phyloP scores from a whole-genome alignment of 2,797 vertebrate genomes.

The Pangasius mekongensis region DNA sequence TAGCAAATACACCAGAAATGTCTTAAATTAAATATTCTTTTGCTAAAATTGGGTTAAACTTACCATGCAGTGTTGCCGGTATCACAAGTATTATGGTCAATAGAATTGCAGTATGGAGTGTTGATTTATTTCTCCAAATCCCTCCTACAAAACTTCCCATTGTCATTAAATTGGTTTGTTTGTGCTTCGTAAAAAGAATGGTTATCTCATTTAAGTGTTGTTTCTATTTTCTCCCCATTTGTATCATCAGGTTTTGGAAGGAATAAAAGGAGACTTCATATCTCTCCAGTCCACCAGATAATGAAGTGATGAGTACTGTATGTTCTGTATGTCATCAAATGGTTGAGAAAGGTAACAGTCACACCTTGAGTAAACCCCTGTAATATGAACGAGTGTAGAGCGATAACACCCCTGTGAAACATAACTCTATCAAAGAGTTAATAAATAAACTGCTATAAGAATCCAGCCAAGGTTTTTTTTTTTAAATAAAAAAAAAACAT shows the following conservation, averaged over 20 bases:
- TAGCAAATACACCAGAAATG: neutral
- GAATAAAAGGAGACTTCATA: neutral
- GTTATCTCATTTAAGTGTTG: neutral
- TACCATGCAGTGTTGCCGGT: neutral
- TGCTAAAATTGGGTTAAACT: slow-evolving; percentile 1
- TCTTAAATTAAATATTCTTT: neutral
- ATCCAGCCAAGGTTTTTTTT: neutral
- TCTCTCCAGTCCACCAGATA: neutral
- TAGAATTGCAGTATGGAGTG: neutral
- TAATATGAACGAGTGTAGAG: neutral
- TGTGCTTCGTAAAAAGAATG: neutral
- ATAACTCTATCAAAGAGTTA: neutral
- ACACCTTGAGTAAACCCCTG: slow-evolving; percentile 47
- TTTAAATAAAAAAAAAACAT: neutral
- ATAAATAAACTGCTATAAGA: slow-evolving; percentile 1
- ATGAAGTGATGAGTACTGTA: slow-evolving; percentile 1
- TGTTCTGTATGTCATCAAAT: neutral
- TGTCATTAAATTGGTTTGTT: neutral
- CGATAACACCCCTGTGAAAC: neutral
- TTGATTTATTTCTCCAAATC: neutral
- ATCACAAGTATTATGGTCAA: slow-evolving; percentile 10
- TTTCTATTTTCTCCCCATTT: neutral
- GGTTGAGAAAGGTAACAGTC: slow-evolving; percentile 9
- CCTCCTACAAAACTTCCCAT: neutral
- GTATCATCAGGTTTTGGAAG: neutral